phyloP scores from a whole-genome alignment of 2,797 vertebrate genomes.

The Leuciscus waleckii region DNA sequence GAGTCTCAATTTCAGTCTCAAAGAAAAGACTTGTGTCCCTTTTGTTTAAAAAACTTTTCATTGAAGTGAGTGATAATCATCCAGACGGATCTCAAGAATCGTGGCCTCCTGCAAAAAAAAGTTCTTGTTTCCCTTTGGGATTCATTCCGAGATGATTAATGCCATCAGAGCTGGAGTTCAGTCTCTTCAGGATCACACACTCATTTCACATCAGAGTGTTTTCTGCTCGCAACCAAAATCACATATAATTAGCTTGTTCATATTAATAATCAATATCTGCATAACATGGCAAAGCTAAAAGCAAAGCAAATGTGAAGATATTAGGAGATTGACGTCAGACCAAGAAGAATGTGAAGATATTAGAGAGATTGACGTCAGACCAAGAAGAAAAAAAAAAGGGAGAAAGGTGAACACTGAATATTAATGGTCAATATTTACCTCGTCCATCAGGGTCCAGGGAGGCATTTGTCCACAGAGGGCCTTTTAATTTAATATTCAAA shows the following conservation, averaged over 20 bases:
- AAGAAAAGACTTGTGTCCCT: background rate
- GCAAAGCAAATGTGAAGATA: background rate
- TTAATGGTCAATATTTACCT: conserved; percentile 72
- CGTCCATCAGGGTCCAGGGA: conserved; percentile 68
- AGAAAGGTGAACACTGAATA: conserved; percentile 30
- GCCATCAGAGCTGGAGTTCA: background rate
- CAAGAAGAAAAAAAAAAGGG: background rate
- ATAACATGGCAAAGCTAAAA: background rate
- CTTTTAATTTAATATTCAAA: conserved; percentile 77
- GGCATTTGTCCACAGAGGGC: conserved; percentile 74
- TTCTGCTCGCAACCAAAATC: background rate
- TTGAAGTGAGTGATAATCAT: background rate
- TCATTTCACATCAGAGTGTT: background rate
- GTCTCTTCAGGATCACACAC: background rate
- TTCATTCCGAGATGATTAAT: background rate
- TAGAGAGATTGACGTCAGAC: background rate
- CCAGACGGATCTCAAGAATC: background rate
- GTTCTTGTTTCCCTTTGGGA: background rate
- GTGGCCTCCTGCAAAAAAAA: background rate
- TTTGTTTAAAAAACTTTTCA: background rate
- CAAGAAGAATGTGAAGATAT: background rate
- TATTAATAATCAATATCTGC: background rate
- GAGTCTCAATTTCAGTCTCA: background rate
- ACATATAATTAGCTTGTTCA: too few species aligned
- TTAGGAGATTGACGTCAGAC: background rate